Evolutionary conservation across 2,113 vertebrate genomes (phyloP).

Genomic region (Ciconia maguari): DNA sequence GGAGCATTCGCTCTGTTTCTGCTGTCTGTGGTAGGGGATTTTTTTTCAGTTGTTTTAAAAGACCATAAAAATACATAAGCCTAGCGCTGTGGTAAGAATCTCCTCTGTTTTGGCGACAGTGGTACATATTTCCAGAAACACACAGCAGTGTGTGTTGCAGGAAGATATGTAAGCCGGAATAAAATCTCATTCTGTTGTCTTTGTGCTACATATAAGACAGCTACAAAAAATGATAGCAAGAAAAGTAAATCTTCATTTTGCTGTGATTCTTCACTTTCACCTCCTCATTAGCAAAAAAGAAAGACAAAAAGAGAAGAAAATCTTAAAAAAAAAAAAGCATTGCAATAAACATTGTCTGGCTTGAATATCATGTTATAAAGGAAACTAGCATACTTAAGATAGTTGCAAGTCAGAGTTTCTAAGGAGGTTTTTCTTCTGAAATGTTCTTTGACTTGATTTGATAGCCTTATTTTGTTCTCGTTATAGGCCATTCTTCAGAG

Average conservation of each 20-base stretch:
- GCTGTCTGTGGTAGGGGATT: background rate
- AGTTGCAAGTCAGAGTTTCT: background rate
- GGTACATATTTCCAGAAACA: background rate
- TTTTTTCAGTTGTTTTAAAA: background rate
- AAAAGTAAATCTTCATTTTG: background rate
- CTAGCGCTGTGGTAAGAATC: background rate
- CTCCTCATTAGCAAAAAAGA: background rate
- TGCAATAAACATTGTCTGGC: background rate
- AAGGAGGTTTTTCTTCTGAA: background rate
- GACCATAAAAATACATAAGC: background rate
- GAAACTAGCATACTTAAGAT: background rate
- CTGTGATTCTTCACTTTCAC: background rate
- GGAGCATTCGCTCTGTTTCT: background rate
- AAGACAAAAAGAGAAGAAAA: background rate
- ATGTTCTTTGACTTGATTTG: background rate
- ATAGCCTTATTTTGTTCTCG: background rate
- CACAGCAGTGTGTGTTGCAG: background rate
- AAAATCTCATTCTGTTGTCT: background rate
- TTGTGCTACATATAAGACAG: background rate
- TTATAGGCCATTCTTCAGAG: background rate
- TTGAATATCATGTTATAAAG: background rate
- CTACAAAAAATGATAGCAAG: background rate
- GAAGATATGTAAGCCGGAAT: background rate
- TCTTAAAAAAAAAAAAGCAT: background rate
- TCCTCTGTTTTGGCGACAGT: background rate